Evolutionary conservation across 1,140 invertebrate genomes (phyloP).

Genomic region (Bombus soroeensis): DNA sequence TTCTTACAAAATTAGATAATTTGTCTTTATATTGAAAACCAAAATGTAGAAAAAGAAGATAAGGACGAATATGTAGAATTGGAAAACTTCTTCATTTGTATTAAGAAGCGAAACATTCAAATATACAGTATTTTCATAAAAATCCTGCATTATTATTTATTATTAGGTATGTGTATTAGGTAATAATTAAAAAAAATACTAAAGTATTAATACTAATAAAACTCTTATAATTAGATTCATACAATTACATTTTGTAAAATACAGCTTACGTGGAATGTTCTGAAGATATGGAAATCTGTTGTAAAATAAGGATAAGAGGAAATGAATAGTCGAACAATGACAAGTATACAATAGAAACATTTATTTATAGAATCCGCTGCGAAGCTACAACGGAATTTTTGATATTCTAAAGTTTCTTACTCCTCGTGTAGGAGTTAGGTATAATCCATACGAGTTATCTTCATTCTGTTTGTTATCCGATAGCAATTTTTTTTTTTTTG

Average conservation of each 20-base stretch:
- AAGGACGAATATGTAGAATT: not conserved
- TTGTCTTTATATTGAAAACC: constrained; percentile 70
- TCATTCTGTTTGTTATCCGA: constrained; percentile 2
- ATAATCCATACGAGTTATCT: constrained; percentile 63
- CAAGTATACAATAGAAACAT: constrained; percentile 77
- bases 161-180: too few relatives aligned
- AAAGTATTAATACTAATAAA: not conserved
- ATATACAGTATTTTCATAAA: not conserved
- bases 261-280: not conserved
- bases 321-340: constrained; percentile 7
- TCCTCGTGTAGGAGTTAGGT: constrained; percentile 56
- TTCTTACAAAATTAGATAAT: constrained; percentile 80
- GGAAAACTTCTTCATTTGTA: not conserved
- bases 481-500: not conserved
- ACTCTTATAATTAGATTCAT: not conserved
- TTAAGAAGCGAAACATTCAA: not conserved
- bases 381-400: constrained; percentile 74
- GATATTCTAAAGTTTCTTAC: constrained; percentile 66
- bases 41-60: not conserved
- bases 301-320: not conserved
- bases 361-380: constrained; percentile 76
- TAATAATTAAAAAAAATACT: not conserved
- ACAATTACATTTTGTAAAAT: not conserved
- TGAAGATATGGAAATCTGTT: not conserved
- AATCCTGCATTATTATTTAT: not conserved